Base-by-base conservation (phyloP, 2,888 invertebrate genomes). In the Phortica magna region DNA sequence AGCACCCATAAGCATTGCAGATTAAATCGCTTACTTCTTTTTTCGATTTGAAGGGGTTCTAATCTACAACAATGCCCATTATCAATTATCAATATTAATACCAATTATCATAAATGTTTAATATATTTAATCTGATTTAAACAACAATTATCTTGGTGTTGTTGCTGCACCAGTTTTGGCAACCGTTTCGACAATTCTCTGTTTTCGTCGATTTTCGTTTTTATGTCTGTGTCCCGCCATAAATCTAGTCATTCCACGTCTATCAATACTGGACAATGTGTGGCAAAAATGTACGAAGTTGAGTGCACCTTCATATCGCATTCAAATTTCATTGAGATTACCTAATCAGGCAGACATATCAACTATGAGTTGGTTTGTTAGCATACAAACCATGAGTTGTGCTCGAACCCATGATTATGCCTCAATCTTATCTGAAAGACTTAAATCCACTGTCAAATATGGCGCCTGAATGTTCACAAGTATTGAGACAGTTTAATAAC, bases 31-130 rank as follows among this genome's bases (percentile, higher is more conserved):
- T 68, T 68, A 43, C 43, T 41, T 12, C 0, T 41, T 19, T 68
- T 68, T 31, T 17, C 43, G 9, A 19, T 2, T 43, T 22, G 43
- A n/a, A 39, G 76, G 64, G 76, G 61, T 71, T 70, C 73, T 82
- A 82, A 82, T 83, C 83, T 77, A 39, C 39, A 75, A 71, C 76
- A 75, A 68, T 77, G 70, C 41, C 74, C 71, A 77, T 80, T 83
- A 83, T 83, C 83, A 82, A 74, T 74, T 74, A 74, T 77, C 74
- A 77, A 85, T 84, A 80, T 79, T 87, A 87, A 87, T 85, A 83
- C 84, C 84, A 87, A 85, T 85, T 84, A 87, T 85, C 84, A 87
- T 80, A 76, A 55, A 82, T 80, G 85, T 22, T 70, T 70, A 22
- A 48, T 31, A 1, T 7, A 70, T 22, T 71, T 39, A 64, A 64